These are phyloP conservation scores for Phocides pigmalion DNA, from an alignment of 1,140 invertebrate genomes.

Conservation along the genomic window DNA sequence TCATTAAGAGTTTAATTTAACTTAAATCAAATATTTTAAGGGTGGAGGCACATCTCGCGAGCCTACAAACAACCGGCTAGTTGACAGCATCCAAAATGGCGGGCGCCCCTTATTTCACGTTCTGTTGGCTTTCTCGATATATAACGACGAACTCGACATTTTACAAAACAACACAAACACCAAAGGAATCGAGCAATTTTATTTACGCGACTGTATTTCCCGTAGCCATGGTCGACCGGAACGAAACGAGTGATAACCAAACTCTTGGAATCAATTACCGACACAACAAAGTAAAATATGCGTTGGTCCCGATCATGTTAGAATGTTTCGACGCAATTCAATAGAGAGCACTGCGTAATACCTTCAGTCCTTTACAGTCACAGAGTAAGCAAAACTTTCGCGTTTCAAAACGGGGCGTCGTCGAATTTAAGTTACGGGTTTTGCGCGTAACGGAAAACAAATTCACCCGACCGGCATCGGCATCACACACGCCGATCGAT, in stretches of 20 bases:
- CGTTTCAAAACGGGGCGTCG: constrained; percentile 10
- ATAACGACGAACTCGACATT: no score
- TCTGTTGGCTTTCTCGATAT: not conserved
- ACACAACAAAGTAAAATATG: no score
- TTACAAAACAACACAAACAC: no score
- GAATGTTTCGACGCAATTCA: constrained; percentile 7
- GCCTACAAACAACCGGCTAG: not conserved
- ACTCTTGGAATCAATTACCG: constrained; percentile 4
- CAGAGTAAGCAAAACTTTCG: constrained; percentile 6
- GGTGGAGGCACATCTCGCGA: not conserved
- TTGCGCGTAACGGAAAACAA: constrained; percentile 29
- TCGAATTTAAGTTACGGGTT: constrained; percentile 28
- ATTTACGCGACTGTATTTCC: not conserved
- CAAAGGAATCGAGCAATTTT: no score
- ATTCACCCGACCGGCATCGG: constrained; percentile 24
- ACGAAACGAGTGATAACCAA: constrained; percentile 11
- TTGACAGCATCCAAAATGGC: constrained; percentile 3
- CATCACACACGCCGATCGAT: constrained; percentile 33
- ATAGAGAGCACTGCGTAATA: not conserved
- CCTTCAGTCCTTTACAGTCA: not conserved
- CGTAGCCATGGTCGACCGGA: constrained; percentile 9
- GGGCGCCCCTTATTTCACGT: not conserved
- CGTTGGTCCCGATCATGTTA: not conserved
- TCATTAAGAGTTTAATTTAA: not conserved
- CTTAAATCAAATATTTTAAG: not conserved